These are phyloP conservation scores for Microctonus aethiopoides DNA, from an alignment of 2,888 invertebrate genomes.

Conservation along the genomic window DNA sequence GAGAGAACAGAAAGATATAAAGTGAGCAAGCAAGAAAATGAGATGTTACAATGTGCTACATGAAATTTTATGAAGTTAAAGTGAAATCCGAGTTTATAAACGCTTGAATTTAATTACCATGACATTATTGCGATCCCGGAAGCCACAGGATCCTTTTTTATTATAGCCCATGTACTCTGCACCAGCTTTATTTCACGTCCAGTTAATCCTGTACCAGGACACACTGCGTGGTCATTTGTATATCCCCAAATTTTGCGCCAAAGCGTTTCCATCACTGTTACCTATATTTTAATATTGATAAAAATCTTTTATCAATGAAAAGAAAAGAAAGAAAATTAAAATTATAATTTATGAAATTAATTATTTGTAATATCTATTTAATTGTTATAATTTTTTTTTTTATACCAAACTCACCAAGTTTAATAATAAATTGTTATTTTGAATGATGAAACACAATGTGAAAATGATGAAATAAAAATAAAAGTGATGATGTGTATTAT, in stretches of 20 bases:
- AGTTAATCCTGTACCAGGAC: conserved; percentile 66
- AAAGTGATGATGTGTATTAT: background rate
- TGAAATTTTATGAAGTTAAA: background rate
- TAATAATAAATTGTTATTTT: background rate
- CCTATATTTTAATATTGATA: background rate
- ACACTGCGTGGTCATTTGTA: conserved; percentile 53
- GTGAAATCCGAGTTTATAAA: conserved; percentile 17
- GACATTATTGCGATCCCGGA: conserved; percentile 67
- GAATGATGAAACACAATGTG: no score
- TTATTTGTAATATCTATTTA: no score
- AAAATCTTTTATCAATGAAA: background rate
- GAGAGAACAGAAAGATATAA: conserved; percentile 8
- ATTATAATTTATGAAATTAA: background rate
- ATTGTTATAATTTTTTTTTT: no score
- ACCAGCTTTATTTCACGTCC: conserved; percentile 66
- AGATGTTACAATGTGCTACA: background rate
- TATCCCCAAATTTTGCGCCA: conserved; percentile 51
- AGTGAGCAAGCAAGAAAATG: conserved; percentile 21
- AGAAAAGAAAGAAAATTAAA: background rate
- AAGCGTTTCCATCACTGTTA: conserved; percentile 51
- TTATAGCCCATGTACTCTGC: conserved; percentile 66
- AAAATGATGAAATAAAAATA: no score
- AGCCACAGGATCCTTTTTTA: conserved; percentile 66
- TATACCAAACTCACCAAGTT: background rate
- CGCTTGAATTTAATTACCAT: conserved; percentile 60